phyloP scores from a whole-genome alignment of 2,888 invertebrate genomes.

The Protodeltote pygarga region DNA sequence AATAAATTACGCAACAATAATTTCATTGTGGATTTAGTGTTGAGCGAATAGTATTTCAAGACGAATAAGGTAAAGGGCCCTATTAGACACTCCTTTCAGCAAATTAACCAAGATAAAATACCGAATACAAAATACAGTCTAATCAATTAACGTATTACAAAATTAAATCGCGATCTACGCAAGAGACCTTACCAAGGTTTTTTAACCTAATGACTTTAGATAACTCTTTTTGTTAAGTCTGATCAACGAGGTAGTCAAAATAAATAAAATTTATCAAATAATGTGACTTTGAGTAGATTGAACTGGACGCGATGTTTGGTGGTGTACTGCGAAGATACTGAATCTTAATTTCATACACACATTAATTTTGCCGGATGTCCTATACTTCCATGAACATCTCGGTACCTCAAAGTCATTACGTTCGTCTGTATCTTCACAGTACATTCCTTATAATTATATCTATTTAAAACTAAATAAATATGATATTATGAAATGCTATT shows the following conservation, averaged over 20 bases:
- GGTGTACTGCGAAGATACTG: conserved; percentile 14
- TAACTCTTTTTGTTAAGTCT: conserved; percentile 32
- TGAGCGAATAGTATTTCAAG: conserved; percentile 47
- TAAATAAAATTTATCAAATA: conserved; percentile 24
- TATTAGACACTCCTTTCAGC: conserved; percentile 14
- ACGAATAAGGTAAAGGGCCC: conserved; percentile 1
- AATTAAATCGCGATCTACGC: conserved; percentile 12
- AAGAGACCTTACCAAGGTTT: conserved; percentile 15
- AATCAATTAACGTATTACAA: conserved; percentile 14
- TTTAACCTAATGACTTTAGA: conserved; percentile 23
- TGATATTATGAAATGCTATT: conserved; percentile 44
- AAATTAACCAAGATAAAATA: conserved; percentile 9
- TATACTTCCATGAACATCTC: not conserved
- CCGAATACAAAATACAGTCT: conserved; percentile 9
- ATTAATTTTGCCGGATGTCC: no score
- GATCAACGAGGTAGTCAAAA: conserved; percentile 32
- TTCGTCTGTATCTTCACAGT: conserved; percentile 19
- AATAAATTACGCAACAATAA: no score
- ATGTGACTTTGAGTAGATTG: conserved; percentile 18
- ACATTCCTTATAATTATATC: conserved; percentile 13
- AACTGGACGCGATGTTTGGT: conserved; percentile 27
- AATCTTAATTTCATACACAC: conserved; percentile 7
- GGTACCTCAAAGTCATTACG: not conserved
- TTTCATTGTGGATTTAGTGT: conserved; percentile 39
- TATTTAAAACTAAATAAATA: conserved; percentile 10